A percentile compares a stretch with the other conserved stretches of the same genome.
These are phyloP conservation scores for Sesamia inferens DNA, from an alignment of 2,888 invertebrate genomes.

Conservation along the genomic window DNA sequence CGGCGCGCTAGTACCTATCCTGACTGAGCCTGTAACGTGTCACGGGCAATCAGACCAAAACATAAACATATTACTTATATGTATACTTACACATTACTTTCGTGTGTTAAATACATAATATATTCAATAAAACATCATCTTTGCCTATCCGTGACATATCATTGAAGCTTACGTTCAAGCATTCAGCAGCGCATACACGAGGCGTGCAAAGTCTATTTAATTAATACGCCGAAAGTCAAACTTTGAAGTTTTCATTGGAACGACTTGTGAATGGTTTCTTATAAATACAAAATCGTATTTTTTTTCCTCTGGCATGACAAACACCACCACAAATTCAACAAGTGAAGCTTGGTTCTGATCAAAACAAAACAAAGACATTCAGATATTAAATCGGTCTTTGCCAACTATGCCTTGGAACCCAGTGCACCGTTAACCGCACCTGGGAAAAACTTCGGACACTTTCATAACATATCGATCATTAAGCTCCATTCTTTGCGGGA, in stretches of 20 bases:
- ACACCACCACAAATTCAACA: neutral
- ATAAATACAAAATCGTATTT: neutral
- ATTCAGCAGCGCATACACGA: no score
- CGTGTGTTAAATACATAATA: no score
- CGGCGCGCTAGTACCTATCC: no score
- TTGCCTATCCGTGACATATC: no score
- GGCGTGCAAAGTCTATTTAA: neutral
- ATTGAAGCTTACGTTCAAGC: no score
- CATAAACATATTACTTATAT: no score
- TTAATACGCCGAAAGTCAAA: neutral
- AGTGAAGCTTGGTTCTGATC: neutral
- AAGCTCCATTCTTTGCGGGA: slow-evolving; percentile 16
- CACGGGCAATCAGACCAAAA: no score
- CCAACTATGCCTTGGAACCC: neutral
- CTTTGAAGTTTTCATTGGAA: neutral
- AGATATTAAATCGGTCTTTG: neutral
- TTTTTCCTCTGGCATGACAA: neutral
- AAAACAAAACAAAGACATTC: neutral
- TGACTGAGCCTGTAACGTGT: no score
- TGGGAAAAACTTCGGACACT: slow-evolving; percentile 1
- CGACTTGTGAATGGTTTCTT: neutral
- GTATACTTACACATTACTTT: no score
- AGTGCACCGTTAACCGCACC: slow-evolving; percentile 10
- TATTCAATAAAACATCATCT: no score
- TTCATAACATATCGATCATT: slow-evolving; percentile 24